A percentile compares a stretch with the other conserved stretches of the same genome.
phyloP scores from a whole-genome alignment of 2,113 vertebrate genomes.

The Xyrauchen texanus region DNA sequence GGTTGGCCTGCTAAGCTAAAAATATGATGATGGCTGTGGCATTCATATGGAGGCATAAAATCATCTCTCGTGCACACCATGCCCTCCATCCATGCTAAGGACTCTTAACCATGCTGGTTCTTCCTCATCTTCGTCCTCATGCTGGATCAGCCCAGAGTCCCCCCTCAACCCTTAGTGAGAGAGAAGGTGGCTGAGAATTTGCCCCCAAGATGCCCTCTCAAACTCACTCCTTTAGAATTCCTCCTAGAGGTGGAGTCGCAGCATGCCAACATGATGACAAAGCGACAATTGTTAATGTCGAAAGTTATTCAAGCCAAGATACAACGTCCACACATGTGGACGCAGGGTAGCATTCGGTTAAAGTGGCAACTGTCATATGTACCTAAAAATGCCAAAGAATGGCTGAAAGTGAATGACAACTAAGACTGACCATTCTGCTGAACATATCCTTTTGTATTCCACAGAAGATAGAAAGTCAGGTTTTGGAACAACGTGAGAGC shows the following conservation, averaged over 20 bases:
- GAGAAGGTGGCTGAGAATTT: conserved; percentile 56
- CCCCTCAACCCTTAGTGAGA: conserved; percentile 41
- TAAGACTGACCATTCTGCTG: too few species aligned
- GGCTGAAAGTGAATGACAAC: too few species aligned
- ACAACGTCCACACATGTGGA: too few species aligned
- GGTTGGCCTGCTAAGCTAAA: conserved; percentile 54
- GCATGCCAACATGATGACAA: conserved; percentile 33
- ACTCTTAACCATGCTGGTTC: conserved; percentile 48
- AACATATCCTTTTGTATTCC: too few species aligned
- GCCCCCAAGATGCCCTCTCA: conserved; percentile 67
- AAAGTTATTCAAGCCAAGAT: too few species aligned
- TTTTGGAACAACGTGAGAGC: too few species aligned
- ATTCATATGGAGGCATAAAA: conserved; percentile 65
- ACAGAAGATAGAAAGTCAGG: too few species aligned
- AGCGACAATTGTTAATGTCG: too few species aligned
- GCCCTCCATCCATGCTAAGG: conserved; percentile 59
- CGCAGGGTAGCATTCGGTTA: too few species aligned
- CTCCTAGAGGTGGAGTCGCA: conserved; percentile 76
- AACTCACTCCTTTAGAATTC: conserved; percentile 76
- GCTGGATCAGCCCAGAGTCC: conserved; percentile 3
- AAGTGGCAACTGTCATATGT: too few species aligned
- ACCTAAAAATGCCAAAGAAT: too few species aligned
- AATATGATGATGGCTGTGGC: conserved; percentile 68
- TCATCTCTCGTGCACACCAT: conserved; percentile 62
- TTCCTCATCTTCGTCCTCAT: background rate